Base-by-base conservation (phyloP, 2,113 vertebrate genomes). In the Phoenicopterus ruber region DNA sequence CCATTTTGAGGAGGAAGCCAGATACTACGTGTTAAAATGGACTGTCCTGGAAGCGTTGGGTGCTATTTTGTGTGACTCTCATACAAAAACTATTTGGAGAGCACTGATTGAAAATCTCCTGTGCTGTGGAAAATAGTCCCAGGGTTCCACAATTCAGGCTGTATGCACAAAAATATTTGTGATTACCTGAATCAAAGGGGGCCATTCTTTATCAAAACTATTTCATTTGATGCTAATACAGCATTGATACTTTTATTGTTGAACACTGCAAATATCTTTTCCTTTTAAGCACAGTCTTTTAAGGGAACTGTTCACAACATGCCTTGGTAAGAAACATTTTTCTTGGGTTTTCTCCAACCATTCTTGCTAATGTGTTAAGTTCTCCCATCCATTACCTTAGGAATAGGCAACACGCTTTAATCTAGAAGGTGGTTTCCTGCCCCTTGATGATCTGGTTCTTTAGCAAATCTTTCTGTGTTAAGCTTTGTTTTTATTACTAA, bases 391-490 rank as follows among this genome's bases (percentile, higher is more conserved):
- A 83, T 87, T 95, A 95, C 89, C 49, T 85, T 93, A 88, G 92
- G 80, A 95, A 83, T 47, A 94, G 52, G 50, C 93, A 96, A 25
- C 14, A 5, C 1, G 6, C 95, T 96, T 97, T 96, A 90, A 97
- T 97, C 86, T 95, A 88, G 74, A 69, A 95, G 93, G 95, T 97
- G 86, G 91, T 95, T 96, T 97, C 90, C 92, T 87, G 92, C 90
- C 50, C 69, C 81, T 86, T 80, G 58, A 88, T 91, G 62, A 67
- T 93, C 40, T 88, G 59, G 34, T 88, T 86, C 65, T 84, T 86
- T 82, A 85, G 78, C 70, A 86, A 97, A 77, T 93, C 77, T 85
- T 95, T 87, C 92, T 88, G 34, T 40, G 34, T 82, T 93, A 85
- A 94, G 65, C 46, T 95, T 88, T 93, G 82, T 90, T 95, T 97